Conservation (phyloP, 1,140 invertebrate species). For the Drosophila prosaltans region DNA sequence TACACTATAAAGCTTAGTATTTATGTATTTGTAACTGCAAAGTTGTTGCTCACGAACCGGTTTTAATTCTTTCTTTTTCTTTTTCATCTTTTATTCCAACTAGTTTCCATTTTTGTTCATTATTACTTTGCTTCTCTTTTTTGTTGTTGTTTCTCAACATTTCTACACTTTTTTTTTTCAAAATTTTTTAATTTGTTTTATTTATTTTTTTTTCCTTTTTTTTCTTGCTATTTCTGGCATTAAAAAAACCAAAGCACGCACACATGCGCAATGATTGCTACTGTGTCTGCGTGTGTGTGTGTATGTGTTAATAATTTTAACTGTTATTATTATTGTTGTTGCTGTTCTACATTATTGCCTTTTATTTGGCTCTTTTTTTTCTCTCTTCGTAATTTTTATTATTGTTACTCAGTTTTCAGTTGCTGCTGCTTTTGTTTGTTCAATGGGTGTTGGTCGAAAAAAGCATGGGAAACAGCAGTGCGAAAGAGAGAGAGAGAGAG, state of each 20-base stretch:
- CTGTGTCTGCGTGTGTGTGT: slow-evolving; percentile 22
- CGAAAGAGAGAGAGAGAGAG: slow-evolving; percentile 23
- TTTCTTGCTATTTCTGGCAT: slow-evolving; percentile 49
- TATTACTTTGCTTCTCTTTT: slow-evolving; percentile 57
- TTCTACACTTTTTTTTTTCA: slow-evolving; percentile 46
- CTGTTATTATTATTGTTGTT: slow-evolving; percentile 62
- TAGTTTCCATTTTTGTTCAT: slow-evolving; percentile 74
- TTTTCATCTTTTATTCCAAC: slow-evolving; percentile 39
- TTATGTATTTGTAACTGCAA: slow-evolving; percentile 32
- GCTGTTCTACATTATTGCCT: slow-evolving; percentile 70
- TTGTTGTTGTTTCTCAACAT: slow-evolving; percentile 61
- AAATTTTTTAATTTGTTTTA: slow-evolving; percentile 25
- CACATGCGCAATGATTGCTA: slow-evolving; percentile 69
- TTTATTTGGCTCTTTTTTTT: slow-evolving; percentile 37
- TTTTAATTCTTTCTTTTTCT: slow-evolving; percentile 38
- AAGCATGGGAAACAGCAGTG: slow-evolving; percentile 20
- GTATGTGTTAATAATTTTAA: slow-evolving; percentile 71
- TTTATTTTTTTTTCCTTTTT: slow-evolving; percentile 38
- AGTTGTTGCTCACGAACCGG: slow-evolving; percentile 69
- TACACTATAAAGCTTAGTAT: not conserved
- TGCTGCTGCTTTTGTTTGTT: slow-evolving; percentile 58
- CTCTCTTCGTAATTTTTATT: slow-evolving; percentile 35
- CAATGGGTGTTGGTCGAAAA: slow-evolving; percentile 59
- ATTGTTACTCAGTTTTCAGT: slow-evolving; percentile 45
- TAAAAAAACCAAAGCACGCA: slow-evolving; percentile 63